Base-by-base conservation (phyloP, 2,797 vertebrate genomes). In the Picus viridis region DNA sequence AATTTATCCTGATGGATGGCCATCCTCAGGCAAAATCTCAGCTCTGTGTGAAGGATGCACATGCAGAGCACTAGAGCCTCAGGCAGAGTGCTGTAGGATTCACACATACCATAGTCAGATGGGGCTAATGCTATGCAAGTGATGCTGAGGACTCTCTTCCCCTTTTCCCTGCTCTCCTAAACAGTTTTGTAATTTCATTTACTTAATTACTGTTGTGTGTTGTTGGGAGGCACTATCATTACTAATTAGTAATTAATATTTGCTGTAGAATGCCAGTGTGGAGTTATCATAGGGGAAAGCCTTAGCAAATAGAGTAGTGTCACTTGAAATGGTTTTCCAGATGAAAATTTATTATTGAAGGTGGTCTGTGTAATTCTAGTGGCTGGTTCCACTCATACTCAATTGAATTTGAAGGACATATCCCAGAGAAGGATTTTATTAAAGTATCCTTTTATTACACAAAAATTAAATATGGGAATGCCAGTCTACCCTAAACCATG, bases 231-330 rank as follows among this genome's bases (percentile, higher is more conserved):
- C 79, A 75, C 62, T 58, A 69, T 82, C 24, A 5, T 62, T 71
- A 7, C 73, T 93, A 80, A 89, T 95, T 82, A 80, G 75, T 83
- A 85, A 85, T 87, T 93, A 88, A 80, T 91, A 89, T 62, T 90
- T 91, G 59, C 67, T 71, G 49, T 63, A 63, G 65, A 87, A 80
- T 64, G 57, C 62, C 27, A 34, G 43, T 1, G 4, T 63, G 67
- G 75, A 34, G 41, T 87, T 93, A 59, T 11, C 59, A 39, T 22
- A 24, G 69, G 78, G 43, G 69, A 93, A 87, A 78, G 70, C 67
- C 74, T 62, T 57, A 71, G 36, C 36, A 14, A 75, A 49, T 27
- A 81, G 24, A 71, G 56, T 34, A 57, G 47, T 89, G 86, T 83
- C 62, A 34, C 53, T 89, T 70, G 47, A 69, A 90, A 71, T 61